These are phyloP conservation scores for Rutilus rutilus DNA, from an alignment of 2,113 vertebrate genomes.

Conservation along the genomic window DNA sequence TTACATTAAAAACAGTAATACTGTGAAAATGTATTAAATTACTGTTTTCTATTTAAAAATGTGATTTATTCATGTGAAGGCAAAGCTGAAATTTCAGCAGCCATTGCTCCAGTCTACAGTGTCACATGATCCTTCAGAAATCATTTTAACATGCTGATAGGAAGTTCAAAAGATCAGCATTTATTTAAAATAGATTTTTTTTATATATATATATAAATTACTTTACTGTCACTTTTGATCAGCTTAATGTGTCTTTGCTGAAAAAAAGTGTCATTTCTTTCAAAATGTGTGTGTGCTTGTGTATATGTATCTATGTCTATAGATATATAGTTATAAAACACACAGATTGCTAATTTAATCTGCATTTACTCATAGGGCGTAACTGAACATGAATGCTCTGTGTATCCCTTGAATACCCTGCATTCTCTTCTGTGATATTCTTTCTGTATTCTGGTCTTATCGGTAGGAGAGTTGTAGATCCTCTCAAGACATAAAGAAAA, in stretches of 20 bases:
- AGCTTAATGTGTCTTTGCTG: background rate
- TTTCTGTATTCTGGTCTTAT: slow-evolving; percentile 21
- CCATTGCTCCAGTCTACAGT: background rate
- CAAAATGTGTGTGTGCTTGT: background rate
- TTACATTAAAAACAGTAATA: background rate
- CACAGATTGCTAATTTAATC: background rate
- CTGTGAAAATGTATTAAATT: background rate
- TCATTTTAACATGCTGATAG: background rate
- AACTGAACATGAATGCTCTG: background rate
- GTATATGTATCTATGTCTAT: too few species aligned
- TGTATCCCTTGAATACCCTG: background rate
- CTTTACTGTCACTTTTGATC: background rate
- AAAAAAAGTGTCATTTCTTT: background rate
- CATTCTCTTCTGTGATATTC: background rate
- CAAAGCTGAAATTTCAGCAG: background rate
- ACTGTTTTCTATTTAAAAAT: background rate
- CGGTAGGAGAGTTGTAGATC: slow-evolving; percentile 3
- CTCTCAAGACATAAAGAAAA: slow-evolving; percentile 27
- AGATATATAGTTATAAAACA: background rate
- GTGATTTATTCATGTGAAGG: background rate
- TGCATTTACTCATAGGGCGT: background rate
- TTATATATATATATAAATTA: too few species aligned
- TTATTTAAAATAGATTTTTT: background rate
- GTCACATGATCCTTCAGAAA: background rate
- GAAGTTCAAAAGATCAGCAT: background rate